Base-by-base conservation (phyloP, 2,888 invertebrate genomes). In the Euspilapteryx auroguttella region DNA sequence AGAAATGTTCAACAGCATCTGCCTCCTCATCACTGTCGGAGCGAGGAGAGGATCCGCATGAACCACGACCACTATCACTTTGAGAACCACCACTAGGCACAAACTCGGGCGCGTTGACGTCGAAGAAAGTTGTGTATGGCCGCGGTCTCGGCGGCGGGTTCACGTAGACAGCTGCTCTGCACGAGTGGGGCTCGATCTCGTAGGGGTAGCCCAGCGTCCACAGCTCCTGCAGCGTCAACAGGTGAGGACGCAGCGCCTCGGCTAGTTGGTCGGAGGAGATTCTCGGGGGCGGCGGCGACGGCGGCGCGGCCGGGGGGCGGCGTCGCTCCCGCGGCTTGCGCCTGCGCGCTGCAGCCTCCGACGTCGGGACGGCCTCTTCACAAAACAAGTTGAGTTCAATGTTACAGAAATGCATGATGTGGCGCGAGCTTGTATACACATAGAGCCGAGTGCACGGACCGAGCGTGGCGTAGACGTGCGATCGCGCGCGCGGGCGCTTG, bases 191-290 rank as follows among this genome's bases (percentile, higher is more conserved):
- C 27, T 76, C 75, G 36, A 82, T 79, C 42, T 85, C 83, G 5
- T 87, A 65, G 0, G 91, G 90, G 46, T 84, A 90, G 2, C 90
- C 89, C 36, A 85, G 73, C 8, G 79, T 76, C 39, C 81, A 69
- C 56, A 88, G 66, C 33, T 83, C 77, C 38, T 82, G 79, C 5
- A 73, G 69, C 13, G 79, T 78, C 27, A 89, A 68, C 12, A 83
- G 48, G 55, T 87, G 85, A 31, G 78, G 76, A 2, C 76, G 76
- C 26, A 90, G 58, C 24, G 80, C 71, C 27, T 66, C 57, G 24
- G 65, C 78, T 41, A 89, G 49, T 35, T 80, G 75, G 12, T 58
- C 59, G 41, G 85, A 81, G 26, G 80, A 77, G 41, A 68, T 68
- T 56, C 65, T 80, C 50, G 76, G 53, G 44, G 57, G 63, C 54